Conservation (phyloP, 1,140 invertebrate species). For the Euschistus heros region DNA sequence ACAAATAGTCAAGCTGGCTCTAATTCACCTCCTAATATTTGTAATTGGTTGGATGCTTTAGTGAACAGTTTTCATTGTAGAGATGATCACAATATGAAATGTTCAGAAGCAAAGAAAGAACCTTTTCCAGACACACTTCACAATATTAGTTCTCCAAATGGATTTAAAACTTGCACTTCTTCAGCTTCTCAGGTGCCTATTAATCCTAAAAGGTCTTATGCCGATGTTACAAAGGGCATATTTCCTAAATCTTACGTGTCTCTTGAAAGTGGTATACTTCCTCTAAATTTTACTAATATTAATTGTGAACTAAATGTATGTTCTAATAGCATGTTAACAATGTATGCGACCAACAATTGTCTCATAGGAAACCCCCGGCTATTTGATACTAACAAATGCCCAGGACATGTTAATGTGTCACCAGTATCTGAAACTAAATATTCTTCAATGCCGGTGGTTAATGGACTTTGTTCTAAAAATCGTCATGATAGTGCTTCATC, state of each 20-base stretch:
- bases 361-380: too few species aligned
- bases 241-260: not conserved
- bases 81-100: not conserved
- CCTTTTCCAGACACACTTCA: not conserved
- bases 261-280: not conserved
- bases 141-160: not conserved
- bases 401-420: too few species aligned
- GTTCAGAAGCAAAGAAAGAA: not conserved
- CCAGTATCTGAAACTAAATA: too few species aligned
- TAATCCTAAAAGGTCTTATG: not conserved
- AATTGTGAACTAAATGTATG: not conserved
- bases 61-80: not conserved
- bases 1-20: not conserved
- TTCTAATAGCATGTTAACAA: not conserved
- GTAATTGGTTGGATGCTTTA: not conserved
- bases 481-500: not conserved
- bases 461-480: too few species aligned
- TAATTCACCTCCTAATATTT: not conserved
- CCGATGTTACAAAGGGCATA: slow-evolving; percentile 2
- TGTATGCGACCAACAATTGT: too few species aligned
- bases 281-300: not conserved
- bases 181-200: too few species aligned
- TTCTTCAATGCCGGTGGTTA: too few species aligned
- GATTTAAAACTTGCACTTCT: not conserved
- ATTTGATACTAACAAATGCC: too few species aligned